These are phyloP conservation scores for Hetaerina americana DNA, from an alignment of 1,140 invertebrate species.

Conservation along the genomic window DNA sequence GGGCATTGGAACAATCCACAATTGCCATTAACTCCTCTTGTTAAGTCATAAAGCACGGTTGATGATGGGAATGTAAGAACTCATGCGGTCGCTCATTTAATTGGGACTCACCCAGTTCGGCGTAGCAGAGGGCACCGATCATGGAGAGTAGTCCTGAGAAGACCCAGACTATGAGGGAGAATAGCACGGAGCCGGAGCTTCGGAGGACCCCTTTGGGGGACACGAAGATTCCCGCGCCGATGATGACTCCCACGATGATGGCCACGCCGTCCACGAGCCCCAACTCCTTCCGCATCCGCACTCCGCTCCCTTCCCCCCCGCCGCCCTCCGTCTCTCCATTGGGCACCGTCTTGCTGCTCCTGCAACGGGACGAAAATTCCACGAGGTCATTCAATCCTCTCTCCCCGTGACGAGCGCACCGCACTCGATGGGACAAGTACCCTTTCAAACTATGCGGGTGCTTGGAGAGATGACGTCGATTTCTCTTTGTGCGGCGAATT, in stretches of 20 bases:
- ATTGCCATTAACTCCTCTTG: no score
- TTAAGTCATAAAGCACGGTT: no score
- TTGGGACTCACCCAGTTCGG: slow-evolving; percentile 77
- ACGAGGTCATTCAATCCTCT: no score
- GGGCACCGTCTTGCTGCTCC: background rate
- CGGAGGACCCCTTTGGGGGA: slow-evolving; percentile 87
- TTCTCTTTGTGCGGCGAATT: no score
- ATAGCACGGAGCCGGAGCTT: slow-evolving; percentile 74
- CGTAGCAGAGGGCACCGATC: slow-evolving; percentile 87
- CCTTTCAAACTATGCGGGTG: no score
- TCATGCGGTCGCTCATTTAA: no score
- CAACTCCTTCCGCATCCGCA: slow-evolving; percentile 65
- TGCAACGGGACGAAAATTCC: no score
- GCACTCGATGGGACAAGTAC: no score
- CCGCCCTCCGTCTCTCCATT: background rate
- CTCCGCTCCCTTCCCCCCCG: slow-evolving; percentile 10
- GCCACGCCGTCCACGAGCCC: slow-evolving; percentile 79
- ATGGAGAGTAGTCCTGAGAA: slow-evolving; percentile 74
- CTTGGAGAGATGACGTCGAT: no score
- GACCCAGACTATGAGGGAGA: slow-evolving; percentile 80
- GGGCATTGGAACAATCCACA: no score
- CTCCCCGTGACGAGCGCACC: no score
- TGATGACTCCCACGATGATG: slow-evolving; percentile 85
- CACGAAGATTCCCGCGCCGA: slow-evolving; percentile 81
- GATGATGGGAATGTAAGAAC: no score